Evolutionary conservation across 2,888 invertebrate genomes (phyloP).

Genomic region (Neoitamus cyanurus): DNA sequence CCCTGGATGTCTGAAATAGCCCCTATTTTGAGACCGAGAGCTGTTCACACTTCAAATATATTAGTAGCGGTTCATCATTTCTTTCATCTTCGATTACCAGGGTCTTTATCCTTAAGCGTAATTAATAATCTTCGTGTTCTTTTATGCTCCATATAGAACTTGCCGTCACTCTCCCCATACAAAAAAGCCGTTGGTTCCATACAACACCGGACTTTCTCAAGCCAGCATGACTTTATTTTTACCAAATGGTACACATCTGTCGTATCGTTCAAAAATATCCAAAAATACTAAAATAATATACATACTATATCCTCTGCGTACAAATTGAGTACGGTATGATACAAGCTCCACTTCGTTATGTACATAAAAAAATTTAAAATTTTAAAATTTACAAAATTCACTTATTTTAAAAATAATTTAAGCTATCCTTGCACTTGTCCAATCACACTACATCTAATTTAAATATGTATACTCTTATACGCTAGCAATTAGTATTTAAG

Average conservation of each 20-base stretch:
- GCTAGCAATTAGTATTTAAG: not conserved
- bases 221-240: not conserved
- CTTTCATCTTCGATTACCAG: no score
- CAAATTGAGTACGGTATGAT: not conserved
- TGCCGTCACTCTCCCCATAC: no score
- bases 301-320: not conserved
- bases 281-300: conserved; percentile 7
- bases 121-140: no score
- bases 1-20: no score
- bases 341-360: not conserved
- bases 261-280: conserved; percentile 7
- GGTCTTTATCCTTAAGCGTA: no score
- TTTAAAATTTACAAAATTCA: conserved; percentile 6
- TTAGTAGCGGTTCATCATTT: no score
- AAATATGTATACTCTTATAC: not conserved
- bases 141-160: no score
- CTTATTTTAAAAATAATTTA: not conserved
- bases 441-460: not conserved
- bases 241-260: not conserved
- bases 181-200: no score
- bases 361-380: conserved; percentile 4
- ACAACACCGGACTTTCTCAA: not conserved
- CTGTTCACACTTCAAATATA: no score
- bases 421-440: not conserved
- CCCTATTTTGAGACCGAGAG: no score